Conservation (phyloP, 2,888 invertebrate species). For the Dioctria rufipes region DNA sequence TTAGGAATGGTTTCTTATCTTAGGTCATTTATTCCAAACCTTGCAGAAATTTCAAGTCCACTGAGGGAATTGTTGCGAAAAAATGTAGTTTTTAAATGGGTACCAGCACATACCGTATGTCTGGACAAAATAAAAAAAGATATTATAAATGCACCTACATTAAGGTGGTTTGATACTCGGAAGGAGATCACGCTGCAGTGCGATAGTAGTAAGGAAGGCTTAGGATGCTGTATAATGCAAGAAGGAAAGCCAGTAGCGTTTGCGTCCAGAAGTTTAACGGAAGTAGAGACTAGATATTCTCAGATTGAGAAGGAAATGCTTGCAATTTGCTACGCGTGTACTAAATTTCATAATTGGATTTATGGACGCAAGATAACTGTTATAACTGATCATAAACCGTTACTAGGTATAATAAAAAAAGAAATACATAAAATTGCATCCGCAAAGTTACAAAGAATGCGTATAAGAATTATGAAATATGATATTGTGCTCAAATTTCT, state of each 20-base stretch:
- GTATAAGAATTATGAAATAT: too few relatives aligned
- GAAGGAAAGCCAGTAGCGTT: constrained; percentile 52
- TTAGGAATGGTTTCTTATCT: not conserved
- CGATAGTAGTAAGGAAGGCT: not conserved
- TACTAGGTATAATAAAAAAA: too few relatives aligned
- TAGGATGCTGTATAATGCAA: too few relatives aligned
- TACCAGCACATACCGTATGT: not conserved
- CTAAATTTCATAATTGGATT: not conserved
- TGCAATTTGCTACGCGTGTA: constrained; percentile 48
- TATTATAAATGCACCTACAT: not conserved
- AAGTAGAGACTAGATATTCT: constrained; percentile 59
- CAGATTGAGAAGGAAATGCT: constrained; percentile 59
- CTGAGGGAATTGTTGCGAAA: not conserved
- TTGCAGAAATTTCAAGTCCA: not conserved
- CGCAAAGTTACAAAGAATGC: too few relatives aligned
- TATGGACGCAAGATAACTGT: too few relatives aligned
- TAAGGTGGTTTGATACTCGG: not conserved
- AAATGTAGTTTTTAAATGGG: not conserved
- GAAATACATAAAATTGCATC: too few relatives aligned
- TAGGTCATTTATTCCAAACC: not conserved
- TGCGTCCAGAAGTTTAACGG: constrained; percentile 61
- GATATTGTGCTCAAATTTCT: not conserved
- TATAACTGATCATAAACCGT: too few relatives aligned
- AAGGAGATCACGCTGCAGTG: not conserved
- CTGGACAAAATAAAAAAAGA: not conserved